Evolutionary conservation across 2,797 vertebrate species (phyloP).

Genomic region (Poeciliopsis infans): DNA sequence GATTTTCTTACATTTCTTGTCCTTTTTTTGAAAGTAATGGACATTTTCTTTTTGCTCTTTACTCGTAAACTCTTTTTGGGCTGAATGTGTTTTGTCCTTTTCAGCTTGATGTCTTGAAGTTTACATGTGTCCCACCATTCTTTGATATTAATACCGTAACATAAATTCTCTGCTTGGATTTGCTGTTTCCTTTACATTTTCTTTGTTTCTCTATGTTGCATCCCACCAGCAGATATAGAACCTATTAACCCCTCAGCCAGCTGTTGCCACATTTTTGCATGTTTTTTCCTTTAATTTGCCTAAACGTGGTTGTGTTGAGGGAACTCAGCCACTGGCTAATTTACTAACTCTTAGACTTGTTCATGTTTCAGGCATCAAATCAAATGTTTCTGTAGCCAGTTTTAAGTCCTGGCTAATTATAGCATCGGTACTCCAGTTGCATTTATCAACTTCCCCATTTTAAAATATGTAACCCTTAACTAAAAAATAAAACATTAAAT

Average conservation of each 20-base stretch:
- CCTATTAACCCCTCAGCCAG: conserved; percentile 87
- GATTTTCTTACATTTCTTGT: conserved; percentile 99
- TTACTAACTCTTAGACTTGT: conserved; percentile 36
- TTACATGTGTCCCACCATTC: conserved; percentile 81
- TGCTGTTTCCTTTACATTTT: conserved; percentile 70
- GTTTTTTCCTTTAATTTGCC: conserved; percentile 78
- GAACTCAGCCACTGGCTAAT: conserved; percentile 37
- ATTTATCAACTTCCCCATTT: neutral
- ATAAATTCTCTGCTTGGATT: conserved; percentile 84
- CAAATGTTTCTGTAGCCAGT: neutral
- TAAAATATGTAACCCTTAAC: neutral
- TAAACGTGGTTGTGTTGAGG: conserved; percentile 58
- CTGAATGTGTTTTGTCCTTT: conserved; percentile 99
- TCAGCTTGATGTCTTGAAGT: conserved; percentile 93
- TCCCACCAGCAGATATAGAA: conserved; percentile 86
- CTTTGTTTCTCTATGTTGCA: conserved; percentile 94
- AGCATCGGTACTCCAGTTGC: neutral
- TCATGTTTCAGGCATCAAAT: conserved; percentile 64
- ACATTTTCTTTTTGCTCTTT: conserved; percentile 92
- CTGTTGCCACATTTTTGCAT: conserved; percentile 92
- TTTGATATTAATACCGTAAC: conserved; percentile 79
- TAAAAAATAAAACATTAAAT: neutral
- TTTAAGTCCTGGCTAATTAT: neutral
- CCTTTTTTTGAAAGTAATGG: conserved; percentile 92
- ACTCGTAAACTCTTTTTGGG: conserved; percentile 88